Evolutionary conservation across 2,113 vertebrate genomes (phyloP), one percentile per base, ranked within the genome.

Genomic region (Puma concolor): DNA sequence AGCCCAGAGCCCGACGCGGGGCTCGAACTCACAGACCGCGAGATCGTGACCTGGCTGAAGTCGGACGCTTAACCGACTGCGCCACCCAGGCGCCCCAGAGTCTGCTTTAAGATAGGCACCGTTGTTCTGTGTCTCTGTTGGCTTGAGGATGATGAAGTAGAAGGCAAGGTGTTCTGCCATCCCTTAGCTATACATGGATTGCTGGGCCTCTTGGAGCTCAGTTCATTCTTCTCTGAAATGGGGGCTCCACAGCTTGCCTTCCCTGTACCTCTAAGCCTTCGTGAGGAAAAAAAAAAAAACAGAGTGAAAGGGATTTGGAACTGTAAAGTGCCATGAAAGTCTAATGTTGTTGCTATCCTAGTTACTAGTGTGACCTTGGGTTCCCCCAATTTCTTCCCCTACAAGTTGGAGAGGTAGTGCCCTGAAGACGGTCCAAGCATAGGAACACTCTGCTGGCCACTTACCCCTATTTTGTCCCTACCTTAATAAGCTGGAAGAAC

Each of bases 171-270:
- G 21, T 3, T 15, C 1, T 23, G 2, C 16, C 12, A 11, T 15
- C 23, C 14, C 23, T 81, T 41, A 44, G 25, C 33, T 52, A 8
- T 11, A 36, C 50, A 21, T 54, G 67, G 54, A 31, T 52, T 6
- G 4, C 76, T 60, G 69, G 80, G 27, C 7, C 36, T 87, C 74
- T 36, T 31, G 38, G 31, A 83, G 80, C 17, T 52, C 25, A 7
- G 19, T 76, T 90, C 85, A 31, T 19, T 92, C 76, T 50, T 94
- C 79, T 95, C 57, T 92, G 81, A 94, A 63, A 64, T 76, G 50
- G 63, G 10, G 21, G 54, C 81, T 33, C 52, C 64, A 64, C 15
- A 14, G 6, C 13, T 66, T 94, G 79, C 6, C 25, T 79, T 15
- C 36, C 21, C 16, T 50, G 2, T 0, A 27, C 31, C 36, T 86